Conservation (phyloP, 2,888 invertebrate species). For the Azorinus chamasolen region DNA sequence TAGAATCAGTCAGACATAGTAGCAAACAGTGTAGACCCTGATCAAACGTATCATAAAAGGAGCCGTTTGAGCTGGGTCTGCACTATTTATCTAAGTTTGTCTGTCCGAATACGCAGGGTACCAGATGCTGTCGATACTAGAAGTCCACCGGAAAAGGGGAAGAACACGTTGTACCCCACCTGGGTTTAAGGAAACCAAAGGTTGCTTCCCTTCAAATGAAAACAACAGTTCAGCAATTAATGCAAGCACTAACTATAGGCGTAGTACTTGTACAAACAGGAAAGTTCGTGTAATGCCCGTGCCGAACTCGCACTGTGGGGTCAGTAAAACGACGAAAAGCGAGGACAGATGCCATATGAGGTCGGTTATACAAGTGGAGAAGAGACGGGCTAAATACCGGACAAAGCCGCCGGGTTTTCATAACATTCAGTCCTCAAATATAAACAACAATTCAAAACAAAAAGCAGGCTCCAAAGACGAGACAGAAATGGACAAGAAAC, state of each 20-base stretch:
- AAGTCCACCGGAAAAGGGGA: neutral
- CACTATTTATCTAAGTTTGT: no score
- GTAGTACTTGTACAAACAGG: no score
- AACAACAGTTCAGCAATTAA: neutral
- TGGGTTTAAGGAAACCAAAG: neutral
- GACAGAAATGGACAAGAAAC: no score
- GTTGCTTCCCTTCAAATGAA: neutral
- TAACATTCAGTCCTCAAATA: neutral
- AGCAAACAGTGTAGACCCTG: no score
- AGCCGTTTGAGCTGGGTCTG: no score
- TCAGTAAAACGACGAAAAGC: no score
- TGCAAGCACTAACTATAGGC: neutral
- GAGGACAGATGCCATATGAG: neutral
- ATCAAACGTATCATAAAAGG: no score
- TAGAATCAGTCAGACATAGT: no score
- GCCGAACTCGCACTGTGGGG: no score
- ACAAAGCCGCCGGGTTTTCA: constrained; percentile 1
- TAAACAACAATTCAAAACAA: neutral
- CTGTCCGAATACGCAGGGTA: no score
- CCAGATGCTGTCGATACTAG: constrained; percentile 6
- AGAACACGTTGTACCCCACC: neutral
- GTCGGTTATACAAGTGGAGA: neutral
- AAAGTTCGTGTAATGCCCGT: no score
- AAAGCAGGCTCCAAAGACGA: neutral
- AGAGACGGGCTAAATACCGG: constrained; percentile 1